phyloP scores from a whole-genome alignment of 2,113 vertebrate genomes.

The Lethenteron camtschaticum region DNA sequence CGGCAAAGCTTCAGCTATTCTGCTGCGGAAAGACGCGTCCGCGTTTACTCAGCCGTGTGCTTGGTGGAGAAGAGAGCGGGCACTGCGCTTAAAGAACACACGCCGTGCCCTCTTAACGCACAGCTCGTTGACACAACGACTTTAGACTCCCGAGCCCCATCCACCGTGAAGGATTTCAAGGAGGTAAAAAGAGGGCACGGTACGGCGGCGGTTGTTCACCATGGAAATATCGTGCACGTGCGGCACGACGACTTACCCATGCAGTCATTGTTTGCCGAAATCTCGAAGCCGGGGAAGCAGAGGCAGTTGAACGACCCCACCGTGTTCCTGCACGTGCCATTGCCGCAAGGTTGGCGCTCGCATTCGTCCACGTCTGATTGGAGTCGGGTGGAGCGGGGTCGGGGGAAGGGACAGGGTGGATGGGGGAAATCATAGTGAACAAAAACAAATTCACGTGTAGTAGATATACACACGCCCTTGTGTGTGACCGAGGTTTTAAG shows the following conservation, averaged over 20 bases:
- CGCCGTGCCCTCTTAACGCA: no score
- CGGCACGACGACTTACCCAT: constrained; percentile 29
- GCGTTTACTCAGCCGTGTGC: no score
- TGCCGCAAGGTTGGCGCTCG: constrained; percentile 55
- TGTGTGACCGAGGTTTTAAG: constrained; percentile 46
- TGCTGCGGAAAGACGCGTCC: no score
- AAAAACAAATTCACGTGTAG: not conserved
- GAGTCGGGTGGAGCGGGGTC: not conserved
- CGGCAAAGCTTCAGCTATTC: no score
- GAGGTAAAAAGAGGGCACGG: no score
- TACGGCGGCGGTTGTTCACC: no score
- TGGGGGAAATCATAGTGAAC: not conserved
- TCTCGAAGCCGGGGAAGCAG: constrained; percentile 64
- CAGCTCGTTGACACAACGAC: no score
- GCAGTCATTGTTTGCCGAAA: constrained; percentile 61
- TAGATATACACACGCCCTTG: constrained; percentile 55
- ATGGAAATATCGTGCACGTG: not conserved
- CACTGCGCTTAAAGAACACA: no score
- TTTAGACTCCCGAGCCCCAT: no score
- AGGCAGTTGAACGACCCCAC: constrained; percentile 80
- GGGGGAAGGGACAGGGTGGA: not conserved
- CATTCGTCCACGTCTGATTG: constrained; percentile 59
- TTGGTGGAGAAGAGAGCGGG: no score
- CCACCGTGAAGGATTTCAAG: no score
- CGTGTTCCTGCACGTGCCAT: constrained; percentile 70